Base-by-base conservation (phyloP, 2,888 invertebrate genomes). In the Pantelozetes paolii region DNA sequence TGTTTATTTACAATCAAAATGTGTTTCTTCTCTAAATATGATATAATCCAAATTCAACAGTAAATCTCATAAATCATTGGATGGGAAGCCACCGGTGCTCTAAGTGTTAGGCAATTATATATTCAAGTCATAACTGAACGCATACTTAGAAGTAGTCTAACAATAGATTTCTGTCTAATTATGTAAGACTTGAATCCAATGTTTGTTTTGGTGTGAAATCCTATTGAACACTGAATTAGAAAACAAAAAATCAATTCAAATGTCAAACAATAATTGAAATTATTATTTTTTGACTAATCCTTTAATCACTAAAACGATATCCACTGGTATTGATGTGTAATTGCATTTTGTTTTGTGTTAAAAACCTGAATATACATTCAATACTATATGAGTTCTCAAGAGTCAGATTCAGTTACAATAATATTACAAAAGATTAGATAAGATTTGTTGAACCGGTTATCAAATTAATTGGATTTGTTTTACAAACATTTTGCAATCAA, bases 11-110 rank as follows among this genome's bases (percentile, higher is more conserved):
- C 50, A 50, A 18, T n/a, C n/a, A n/a, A 50, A 50, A 20, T 50
- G 50, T 50, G 50, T 50, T 50, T 50, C 50, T n/a, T 50, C 20
- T 50, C 50, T 50, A 50, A 50, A n/a, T n/a, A n/a, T n/a, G n/a
- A 50, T n/a, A n/a, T 50, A 20, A 50, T 50, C 20, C 50, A 36
- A 50, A 50, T 50, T 20, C 50, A 50, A 13, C 45, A 50, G 50
- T 50, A 50, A 50, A 50, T 50, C 50, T 50, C 50, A 50, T 50
- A 15, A 15, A 50, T 50, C 50, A 50, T 20, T 20, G 50, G 20
- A 15, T n/a, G 50, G 6, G 20, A 50, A 50, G 15, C 50, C 6
- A 50, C 20, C 20, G 5, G 6, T 20, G 50, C 20, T 20, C n/a
- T n/a, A 8, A 15, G n/a, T 50, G 20, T n/a, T n/a, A n/a, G n/a